These are phyloP conservation scores for Chionoecetes opilio DNA, from an alignment of 1,140 invertebrate genomes.

Conservation along the genomic window DNA sequence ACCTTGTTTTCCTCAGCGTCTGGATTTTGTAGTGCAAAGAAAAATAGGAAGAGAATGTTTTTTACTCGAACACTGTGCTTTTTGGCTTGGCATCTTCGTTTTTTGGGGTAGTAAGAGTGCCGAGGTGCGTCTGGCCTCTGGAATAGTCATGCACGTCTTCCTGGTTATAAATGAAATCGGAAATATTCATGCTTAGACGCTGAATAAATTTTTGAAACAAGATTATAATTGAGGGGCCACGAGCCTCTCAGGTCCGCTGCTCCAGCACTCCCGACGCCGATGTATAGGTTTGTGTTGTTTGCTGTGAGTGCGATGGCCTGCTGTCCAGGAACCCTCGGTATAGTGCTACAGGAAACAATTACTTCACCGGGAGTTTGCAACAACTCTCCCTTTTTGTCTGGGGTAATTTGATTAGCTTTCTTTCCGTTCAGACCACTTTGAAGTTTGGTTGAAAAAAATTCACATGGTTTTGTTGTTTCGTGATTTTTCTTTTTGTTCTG, in stretches of 20 bases:
- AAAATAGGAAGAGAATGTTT: neutral
- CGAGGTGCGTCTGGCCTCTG: too few relatives aligned
- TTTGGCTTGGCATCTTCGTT: too few relatives aligned
- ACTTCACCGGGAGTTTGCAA: constrained; percentile 18
- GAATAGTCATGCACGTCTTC: too few relatives aligned
- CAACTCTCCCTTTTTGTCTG: constrained; percentile 27
- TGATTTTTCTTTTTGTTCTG: neutral
- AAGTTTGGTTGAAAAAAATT: neutral
- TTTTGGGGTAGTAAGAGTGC: too few relatives aligned
- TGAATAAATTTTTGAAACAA: too few relatives aligned
- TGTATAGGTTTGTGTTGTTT: neutral
- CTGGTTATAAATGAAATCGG: too few relatives aligned
- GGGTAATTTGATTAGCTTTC: constrained; percentile 10
- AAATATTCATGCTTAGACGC: too few relatives aligned
- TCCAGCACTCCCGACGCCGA: neutral
- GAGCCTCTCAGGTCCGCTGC: neutral
- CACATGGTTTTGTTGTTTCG: constrained; percentile 9
- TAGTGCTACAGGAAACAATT: neutral
- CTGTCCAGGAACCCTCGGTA: neutral
- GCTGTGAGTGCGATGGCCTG: neutral
- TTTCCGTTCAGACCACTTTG: constrained; percentile 27
- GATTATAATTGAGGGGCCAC: neutral
- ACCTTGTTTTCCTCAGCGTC: neutral
- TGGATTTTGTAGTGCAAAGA: neutral
- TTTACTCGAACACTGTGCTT: neutral